Evolutionary conservation across 2,888 invertebrate species (phyloP), one percentile per base, ranked within the genome.

Genomic region (Rhingia rostrata): DNA sequence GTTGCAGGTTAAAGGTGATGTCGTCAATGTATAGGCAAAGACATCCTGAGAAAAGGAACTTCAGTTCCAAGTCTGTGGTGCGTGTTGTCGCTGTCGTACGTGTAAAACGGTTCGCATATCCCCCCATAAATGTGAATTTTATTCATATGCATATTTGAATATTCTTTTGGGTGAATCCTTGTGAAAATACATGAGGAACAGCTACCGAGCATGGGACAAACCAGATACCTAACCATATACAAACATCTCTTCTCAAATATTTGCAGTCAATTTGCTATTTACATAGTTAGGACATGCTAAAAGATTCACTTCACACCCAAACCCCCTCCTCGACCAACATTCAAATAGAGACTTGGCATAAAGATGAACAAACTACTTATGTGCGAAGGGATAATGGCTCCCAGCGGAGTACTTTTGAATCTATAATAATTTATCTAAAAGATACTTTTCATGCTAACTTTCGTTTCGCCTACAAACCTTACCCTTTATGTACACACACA

Each of bases 211-310:
- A 43, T 37, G 7, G 49, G 47, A 63, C 4, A 39, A 14, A 22
- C 37, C 22, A 22, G 9, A 37, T 33, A 41, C 73, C 51, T 67
- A 61, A 47, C 61, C 66, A 67, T 45, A 74, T 67, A 56, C 70
- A 73, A 73, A 74, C 49, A 81, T 69, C 35, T 7, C 54, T 51
- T 64, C 72, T 47, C 12, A 49, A 83, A 86, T 84, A 86, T 87
- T 87, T 86, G 86, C 84, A 87, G 87, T 87, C 87, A 87, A 87
- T 87, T 87, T 87, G 86, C 86, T 87, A 86, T 86, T 87, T 86
- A 86, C 87, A 87, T 87, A 87, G 84, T 85, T 80, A 80, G 80
- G 84, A 84, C 74, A 80, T 61, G 74, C 58, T 72, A 84, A 80
- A 75, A 74, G 84, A 80, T 84, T 84, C 66, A 70, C 61, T 75